Conservation (phyloP, 2,113 vertebrate genomes). For the Gorsachius goisagi region DNA sequence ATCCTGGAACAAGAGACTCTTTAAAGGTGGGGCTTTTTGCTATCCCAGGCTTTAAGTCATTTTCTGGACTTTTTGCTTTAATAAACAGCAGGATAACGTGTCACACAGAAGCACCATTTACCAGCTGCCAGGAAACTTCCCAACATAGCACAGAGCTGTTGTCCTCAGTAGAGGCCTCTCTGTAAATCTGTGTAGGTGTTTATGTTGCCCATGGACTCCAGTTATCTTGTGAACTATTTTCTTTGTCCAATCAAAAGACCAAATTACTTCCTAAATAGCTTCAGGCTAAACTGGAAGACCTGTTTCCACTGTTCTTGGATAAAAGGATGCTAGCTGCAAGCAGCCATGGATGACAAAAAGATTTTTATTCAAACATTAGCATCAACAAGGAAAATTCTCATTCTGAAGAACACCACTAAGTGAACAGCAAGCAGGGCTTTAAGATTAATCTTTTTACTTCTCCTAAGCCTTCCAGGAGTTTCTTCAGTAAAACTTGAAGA, state of each 20-base stretch:
- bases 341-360: neutral
- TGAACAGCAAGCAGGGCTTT: neutral
- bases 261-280: neutral
- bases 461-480: neutral
- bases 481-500: neutral
- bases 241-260: neutral
- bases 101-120: neutral
- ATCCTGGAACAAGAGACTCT: neutral
- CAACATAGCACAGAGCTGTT: neutral
- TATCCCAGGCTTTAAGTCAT: neutral
- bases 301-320: neutral
- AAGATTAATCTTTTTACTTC: neutral
- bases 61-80: neutral
- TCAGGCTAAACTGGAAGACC: neutral
- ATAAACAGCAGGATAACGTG: neutral
- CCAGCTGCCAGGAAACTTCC: neutral
- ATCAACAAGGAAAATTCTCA: neutral
- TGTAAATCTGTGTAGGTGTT: neutral
- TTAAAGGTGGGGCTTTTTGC: neutral
- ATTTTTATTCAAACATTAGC: neutral
- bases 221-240: neutral
- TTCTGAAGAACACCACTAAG: neutral
- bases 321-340: neutral
- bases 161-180: neutral
- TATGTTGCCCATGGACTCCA: fast-evolving